Percentiles rank a stretch among this genome's conserved stretches.
Evolutionary conservation across 2,113 vertebrate species (phyloP).

Genomic region (Martes martes): DNA sequence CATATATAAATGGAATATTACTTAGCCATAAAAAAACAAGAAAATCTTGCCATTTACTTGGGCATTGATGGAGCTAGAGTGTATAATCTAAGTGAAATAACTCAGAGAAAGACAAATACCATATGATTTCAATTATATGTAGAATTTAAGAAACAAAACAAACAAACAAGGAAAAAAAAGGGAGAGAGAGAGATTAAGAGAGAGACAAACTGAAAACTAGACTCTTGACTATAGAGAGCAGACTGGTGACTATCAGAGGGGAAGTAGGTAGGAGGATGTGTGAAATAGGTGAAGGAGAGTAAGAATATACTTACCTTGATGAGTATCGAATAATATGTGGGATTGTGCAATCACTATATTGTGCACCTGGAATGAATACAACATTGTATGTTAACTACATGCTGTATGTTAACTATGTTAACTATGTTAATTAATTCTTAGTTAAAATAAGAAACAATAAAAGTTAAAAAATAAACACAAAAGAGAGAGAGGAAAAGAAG

Average conservation of each 20-base stretch:
- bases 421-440: neutral
- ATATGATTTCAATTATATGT: neutral
- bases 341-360: neutral
- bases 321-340: neutral
- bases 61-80: neutral
- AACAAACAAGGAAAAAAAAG: neutral
- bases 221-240: neutral
- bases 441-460: neutral
- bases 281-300: neutral
- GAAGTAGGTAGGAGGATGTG: neutral
- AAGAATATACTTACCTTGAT: neutral
- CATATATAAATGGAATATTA: neutral
- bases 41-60: neutral
- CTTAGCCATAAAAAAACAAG: neutral
- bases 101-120: neutral
- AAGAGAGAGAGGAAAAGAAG: neutral
- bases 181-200: neutral
- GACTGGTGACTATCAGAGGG: neutral
- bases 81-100: neutral
- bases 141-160: neutral
- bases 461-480: neutral
- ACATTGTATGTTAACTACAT: neutral
- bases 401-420: neutral
- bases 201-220: neutral
- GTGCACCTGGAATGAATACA: neutral